phyloP scores from a whole-genome alignment of 2,797 vertebrate genomes.

The Cichlasoma orientale region DNA sequence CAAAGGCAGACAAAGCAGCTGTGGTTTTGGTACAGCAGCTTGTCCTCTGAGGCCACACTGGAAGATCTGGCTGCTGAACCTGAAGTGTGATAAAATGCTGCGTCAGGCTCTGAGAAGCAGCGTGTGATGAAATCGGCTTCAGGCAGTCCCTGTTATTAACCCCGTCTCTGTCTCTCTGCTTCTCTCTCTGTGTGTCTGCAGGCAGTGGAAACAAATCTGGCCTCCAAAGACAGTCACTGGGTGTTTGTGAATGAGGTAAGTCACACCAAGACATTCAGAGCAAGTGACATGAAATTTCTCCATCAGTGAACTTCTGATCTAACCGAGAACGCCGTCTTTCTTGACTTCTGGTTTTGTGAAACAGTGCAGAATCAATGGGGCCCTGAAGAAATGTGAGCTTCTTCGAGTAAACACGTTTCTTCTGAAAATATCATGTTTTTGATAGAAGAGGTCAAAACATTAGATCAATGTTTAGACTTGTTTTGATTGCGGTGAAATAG shows the following conservation, averaged over 20 bases:
- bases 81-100: neutral
- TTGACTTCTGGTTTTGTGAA: neutral
- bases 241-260: constrained; percentile 98
- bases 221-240: constrained; percentile 98
- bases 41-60: neutral
- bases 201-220: constrained; percentile 97
- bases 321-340: neutral
- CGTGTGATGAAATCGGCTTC: neutral
- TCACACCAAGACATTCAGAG: neutral
- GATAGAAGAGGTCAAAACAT: neutral
- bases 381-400: neutral
- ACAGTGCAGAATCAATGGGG: neutral
- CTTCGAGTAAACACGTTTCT: no score
- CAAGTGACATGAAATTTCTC: neutral
- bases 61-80: neutral
- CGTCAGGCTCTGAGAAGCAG: neutral
- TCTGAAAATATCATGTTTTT: neutral
- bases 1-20: neutral
- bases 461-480: neutral
- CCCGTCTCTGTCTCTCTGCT: neutral
- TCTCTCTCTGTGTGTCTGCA: constrained; percentile 63
- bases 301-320: neutral
- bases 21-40: neutral
- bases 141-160: neutral
- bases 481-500: neutral